Conservation (phyloP, 2,113 vertebrate genomes). For the Malaclemys terrapin region DNA sequence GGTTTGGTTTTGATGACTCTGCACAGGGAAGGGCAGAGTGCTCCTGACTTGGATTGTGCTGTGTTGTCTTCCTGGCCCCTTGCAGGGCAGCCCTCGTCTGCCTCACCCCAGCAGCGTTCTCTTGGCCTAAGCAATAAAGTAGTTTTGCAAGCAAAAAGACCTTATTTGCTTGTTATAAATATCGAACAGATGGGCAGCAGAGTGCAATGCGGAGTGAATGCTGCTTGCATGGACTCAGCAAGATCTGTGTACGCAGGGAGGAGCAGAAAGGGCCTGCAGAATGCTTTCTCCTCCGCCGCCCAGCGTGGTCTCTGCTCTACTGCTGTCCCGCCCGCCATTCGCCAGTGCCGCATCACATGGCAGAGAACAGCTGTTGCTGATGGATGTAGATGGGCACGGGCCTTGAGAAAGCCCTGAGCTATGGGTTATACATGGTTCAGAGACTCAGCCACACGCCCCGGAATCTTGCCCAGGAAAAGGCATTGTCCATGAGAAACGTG, state of each 20-base stretch:
- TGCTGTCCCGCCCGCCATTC: not conserved
- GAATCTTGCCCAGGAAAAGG: not conserved
- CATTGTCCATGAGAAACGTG: accelerated
- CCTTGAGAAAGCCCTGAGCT: not conserved
- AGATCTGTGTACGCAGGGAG: not conserved
- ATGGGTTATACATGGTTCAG: not conserved
- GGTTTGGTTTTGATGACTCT: not conserved
- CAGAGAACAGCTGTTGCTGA: conserved; percentile 42
- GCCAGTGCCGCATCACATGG: not conserved
- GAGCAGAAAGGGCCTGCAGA: not conserved
- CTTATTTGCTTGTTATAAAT: not conserved
- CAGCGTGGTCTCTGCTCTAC: not conserved
- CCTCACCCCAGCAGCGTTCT: not conserved
- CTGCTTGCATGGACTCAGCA: accelerated
- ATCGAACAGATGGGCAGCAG: not conserved
- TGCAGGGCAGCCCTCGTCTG: accelerated
- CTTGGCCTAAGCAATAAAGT: not conserved
- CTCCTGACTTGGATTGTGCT: not conserved
- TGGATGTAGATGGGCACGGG: not conserved
- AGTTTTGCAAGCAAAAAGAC: not conserved
- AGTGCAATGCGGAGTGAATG: not conserved
- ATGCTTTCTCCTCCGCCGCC: not conserved
- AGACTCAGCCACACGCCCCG: not conserved
- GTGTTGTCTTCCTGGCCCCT: accelerated
- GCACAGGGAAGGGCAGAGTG: not conserved